These are phyloP conservation scores for Neuroscelio doddi DNA, from an alignment of 2,888 invertebrate species.

Conservation along the genomic window DNA sequence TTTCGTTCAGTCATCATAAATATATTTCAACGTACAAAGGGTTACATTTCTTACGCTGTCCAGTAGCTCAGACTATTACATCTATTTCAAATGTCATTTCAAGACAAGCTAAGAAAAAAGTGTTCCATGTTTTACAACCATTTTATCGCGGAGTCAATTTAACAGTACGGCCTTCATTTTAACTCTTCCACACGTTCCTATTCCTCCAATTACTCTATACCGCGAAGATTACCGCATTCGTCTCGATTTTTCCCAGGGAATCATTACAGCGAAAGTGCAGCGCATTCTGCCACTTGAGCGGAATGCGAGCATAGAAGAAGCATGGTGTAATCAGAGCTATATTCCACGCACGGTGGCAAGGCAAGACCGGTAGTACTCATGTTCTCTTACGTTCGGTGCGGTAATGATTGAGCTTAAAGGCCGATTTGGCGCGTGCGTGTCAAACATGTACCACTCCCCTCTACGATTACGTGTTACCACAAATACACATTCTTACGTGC, in stretches of 20 bases:
- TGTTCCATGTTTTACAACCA: no score
- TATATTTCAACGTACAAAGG: no score
- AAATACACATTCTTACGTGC: slow-evolving; percentile 10
- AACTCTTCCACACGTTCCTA: no score
- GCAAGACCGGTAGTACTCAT: slow-evolving; percentile 15
- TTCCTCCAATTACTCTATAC: slow-evolving; percentile 5
- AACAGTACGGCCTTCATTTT: no score
- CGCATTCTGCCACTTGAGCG: slow-evolving; percentile 1
- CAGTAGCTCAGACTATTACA: no score
- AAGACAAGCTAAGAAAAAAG: no score
- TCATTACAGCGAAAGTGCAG: slow-evolving; percentile 8
- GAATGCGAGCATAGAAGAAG: slow-evolving; percentile 11
- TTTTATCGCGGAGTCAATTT: no score
- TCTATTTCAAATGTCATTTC: no score
- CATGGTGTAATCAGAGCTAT: slow-evolving; percentile 8
- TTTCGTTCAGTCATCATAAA: no score
- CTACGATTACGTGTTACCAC: not conserved
- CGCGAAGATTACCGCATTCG: slow-evolving; percentile 5
- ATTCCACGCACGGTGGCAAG: slow-evolving; percentile 6
- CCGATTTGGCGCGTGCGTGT: slow-evolving; percentile 23
- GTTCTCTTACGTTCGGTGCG: slow-evolving; percentile 12
- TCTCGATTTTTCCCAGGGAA: slow-evolving; percentile 4
- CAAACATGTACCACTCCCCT: slow-evolving; percentile 8
- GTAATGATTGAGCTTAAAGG: slow-evolving; percentile 16
- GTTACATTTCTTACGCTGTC: no score